Percentiles rank a stretch among this genome's conserved stretches.
Conservation (phyloP, 2,113 vertebrate genomes). For the Octodon degus region DNA sequence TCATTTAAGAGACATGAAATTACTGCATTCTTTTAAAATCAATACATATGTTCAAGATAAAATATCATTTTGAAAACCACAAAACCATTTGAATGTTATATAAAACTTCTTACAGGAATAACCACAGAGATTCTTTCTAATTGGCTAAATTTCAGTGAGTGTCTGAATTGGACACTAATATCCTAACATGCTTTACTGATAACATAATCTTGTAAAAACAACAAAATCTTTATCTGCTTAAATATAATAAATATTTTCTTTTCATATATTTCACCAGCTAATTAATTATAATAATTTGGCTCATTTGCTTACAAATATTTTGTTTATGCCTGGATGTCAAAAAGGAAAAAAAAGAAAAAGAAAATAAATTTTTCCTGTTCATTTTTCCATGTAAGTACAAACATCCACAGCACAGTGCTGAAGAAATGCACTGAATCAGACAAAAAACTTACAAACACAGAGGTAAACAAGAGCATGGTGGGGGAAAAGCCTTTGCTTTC, state of each 20-base stretch:
- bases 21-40: slow-evolving; percentile 4
- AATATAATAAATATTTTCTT: slow-evolving; percentile 73
- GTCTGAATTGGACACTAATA: slow-evolving; percentile 62
- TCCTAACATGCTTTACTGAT: slow-evolving; percentile 72
- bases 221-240: slow-evolving; percentile 18
- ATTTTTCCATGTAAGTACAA: slow-evolving; percentile 56
- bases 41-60: not conserved
- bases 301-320: slow-evolving; percentile 71
- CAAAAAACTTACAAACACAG: not conserved
- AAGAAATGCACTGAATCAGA: not conserved
- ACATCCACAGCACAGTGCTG: not conserved
- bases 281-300: slow-evolving; percentile 76
- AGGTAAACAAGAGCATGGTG: not conserved
- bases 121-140: slow-evolving; percentile 26
- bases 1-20: slow-evolving; percentile 53
- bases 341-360: slow-evolving; percentile 71
- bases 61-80: slow-evolving; percentile 56
- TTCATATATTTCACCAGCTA: slow-evolving; percentile 74
- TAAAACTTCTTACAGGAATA: slow-evolving; percentile 56
- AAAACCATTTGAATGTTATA: slow-evolving; percentile 6
- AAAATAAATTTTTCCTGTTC: slow-evolving; percentile 50
- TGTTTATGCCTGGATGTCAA: slow-evolving; percentile 62
- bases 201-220: slow-evolving; percentile 61
- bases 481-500: too few species aligned
- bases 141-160: slow-evolving; percentile 62